Base-by-base conservation (phyloP, 2,888 invertebrate genomes). In the Ischnus inquisitorius region DNA sequence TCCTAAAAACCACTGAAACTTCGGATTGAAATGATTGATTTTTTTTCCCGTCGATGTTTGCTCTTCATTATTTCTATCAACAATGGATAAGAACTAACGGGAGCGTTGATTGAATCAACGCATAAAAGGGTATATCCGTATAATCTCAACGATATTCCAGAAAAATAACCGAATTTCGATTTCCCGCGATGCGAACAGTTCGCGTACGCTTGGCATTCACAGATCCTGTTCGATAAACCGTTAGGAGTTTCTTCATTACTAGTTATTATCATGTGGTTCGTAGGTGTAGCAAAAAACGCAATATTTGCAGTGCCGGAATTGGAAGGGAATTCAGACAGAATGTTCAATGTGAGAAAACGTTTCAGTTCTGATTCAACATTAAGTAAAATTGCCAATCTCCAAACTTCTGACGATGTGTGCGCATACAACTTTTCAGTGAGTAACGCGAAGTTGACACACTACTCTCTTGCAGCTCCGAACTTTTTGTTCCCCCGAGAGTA, bases 151-250 rank as follows among this genome's bases (percentile, higher is more conserved):
- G 48, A 12, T 3, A 48, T 48, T 4, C 16, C 48, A 4, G 1
- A 12, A 48, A 48, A 48, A 48, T 48, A 3, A 12, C n/a, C 48
- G 14, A n/a, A 6, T 0, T 0, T 48, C n/a, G 48, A 48, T 10
- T 48, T 48, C 48, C 48, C n/a, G 48, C 14, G n/a, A 48, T 48
- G n/a, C n/a, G n/a, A n/a, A n/a, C n/a, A n/a, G n/a, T 48, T 48
- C 48, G n/a, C 48, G 12, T 48, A 16, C 48, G 10, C 12, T 16
- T 1, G n/a, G 48, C 16, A n/a, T n/a, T n/a, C n/a, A n/a, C n/a
- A n/a, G n/a, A n/a, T n/a, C n/a, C n/a, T n/a, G n/a, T n/a, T n/a
- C n/a, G n/a, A n/a, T n/a, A n/a, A n/a, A n/a, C n/a, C n/a, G n/a
- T n/a, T n/a, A n/a, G n/a, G n/a, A n/a, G n/a, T n/a, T n/a, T n/a